These are phyloP conservation scores for Helobdella robusta DNA, from an alignment of 2,888 invertebrate species.

Conservation along the genomic window DNA sequence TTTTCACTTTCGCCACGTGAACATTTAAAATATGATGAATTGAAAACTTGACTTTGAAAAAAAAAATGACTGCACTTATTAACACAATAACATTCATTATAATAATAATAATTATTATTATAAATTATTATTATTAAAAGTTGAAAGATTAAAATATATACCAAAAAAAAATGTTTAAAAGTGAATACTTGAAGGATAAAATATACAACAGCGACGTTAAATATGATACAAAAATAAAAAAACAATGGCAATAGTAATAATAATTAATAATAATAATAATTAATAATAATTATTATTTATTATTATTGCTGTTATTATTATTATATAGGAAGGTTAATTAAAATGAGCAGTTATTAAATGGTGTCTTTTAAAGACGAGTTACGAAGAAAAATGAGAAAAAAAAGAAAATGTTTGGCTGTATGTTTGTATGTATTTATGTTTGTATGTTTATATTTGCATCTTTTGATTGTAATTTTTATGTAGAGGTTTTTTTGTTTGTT, in stretches of 20 bases:
- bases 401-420: conserved; percentile 13
- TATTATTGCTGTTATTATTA: too few species aligned
- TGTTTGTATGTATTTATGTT: conserved; percentile 19
- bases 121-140: background rate
- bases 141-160: background rate
- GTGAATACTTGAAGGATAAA: background rate
- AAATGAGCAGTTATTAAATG: too few species aligned
- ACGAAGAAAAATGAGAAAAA: background rate
- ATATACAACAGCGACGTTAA: background rate
- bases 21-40: too few species aligned
- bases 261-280: background rate
- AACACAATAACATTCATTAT: conserved; percentile 3
- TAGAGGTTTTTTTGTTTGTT: too few species aligned
- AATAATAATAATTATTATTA: background rate
- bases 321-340: too few species aligned
- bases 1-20: too few species aligned
- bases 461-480: too few species aligned
- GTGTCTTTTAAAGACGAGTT: too few species aligned
- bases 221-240: background rate
- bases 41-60: too few species aligned
- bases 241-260: background rate
- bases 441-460: conserved; percentile 18
- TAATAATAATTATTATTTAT: too few species aligned
- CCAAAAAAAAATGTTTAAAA: background rate
- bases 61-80: background rate